Evolutionary conservation across 2,888 invertebrate genomes (phyloP).

Genomic region (Chouioia cunea): DNA sequence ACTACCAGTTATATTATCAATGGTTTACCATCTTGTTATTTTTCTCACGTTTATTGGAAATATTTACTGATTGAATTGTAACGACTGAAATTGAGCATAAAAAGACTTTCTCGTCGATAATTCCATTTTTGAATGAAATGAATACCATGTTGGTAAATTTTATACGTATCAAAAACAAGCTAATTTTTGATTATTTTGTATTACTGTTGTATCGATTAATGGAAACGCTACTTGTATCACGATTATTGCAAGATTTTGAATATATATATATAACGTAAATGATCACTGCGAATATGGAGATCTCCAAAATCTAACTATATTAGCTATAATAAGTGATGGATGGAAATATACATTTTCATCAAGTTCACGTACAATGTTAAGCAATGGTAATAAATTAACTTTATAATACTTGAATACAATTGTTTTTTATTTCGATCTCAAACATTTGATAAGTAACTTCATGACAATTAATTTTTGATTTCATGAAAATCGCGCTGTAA

Average conservation of each 20-base stretch:
- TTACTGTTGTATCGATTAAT: not conserved
- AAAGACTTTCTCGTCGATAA: no score
- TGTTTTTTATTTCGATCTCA: conserved; percentile 51
- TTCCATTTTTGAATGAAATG: no score
- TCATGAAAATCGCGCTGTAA: not conserved
- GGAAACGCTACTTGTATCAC: no score
- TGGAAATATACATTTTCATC: conserved; percentile 1
- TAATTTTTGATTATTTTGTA: not conserved
- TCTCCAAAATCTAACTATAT: not conserved
- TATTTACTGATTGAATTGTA: no score
- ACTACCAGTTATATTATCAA: conserved; percentile 6
- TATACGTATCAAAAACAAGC: not conserved
- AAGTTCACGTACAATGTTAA: conserved; percentile 2
- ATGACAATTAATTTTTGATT: not conserved
- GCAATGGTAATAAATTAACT: conserved; percentile 18
- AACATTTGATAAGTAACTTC: conserved; percentile 45
- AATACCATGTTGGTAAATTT: not conserved
- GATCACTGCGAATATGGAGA: no score
- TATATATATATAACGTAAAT: no score
- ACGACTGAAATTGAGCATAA: no score
- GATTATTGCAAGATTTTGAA: no score
- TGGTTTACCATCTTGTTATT: conserved; percentile 19
- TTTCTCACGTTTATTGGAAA: no score
- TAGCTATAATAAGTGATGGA: not conserved
- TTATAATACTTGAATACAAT: conserved; percentile 6